phyloP scores from a whole-genome alignment of 2,888 invertebrate species.

The Cyclophora albipunctata region DNA sequence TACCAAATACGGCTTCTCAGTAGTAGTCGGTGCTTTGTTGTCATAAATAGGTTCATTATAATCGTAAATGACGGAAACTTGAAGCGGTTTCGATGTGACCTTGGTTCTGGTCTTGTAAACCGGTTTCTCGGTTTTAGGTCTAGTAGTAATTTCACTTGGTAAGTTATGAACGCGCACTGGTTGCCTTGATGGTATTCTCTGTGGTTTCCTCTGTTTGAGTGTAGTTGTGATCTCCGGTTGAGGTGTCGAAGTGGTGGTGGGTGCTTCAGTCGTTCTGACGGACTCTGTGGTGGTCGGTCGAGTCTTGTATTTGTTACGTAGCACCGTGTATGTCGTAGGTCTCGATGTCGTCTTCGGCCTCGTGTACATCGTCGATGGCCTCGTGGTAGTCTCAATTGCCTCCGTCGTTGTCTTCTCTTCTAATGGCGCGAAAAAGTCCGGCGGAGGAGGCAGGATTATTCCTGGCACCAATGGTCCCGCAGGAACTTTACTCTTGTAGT shows the following conservation, averaged over 20 bases:
- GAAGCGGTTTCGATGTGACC: constrained; percentile 63
- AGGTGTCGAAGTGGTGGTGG: constrained; percentile 54
- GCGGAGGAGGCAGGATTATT: constrained; percentile 90
- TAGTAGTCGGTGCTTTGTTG: constrained; percentile 54
- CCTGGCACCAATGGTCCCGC: constrained; percentile 92
- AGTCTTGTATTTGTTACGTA: constrained; percentile 57
- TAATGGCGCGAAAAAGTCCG: constrained; percentile 87
- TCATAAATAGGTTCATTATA: constrained; percentile 63
- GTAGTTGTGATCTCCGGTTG: constrained; percentile 58
- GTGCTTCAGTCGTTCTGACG: constrained; percentile 52
- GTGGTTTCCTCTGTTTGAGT: constrained; percentile 54
- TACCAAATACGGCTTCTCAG: constrained; percentile 67
- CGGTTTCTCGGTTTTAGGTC: constrained; percentile 63
- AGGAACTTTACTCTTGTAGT: constrained; percentile 85
- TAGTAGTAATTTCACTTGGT: constrained; percentile 50
- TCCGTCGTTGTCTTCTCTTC: constrained; percentile 68
- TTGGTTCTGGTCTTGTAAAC: constrained; percentile 65
- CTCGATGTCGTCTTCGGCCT: constrained; percentile 52
- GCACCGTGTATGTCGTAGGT: constrained; percentile 42
- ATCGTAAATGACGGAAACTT: constrained; percentile 68
- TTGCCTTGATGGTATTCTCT: constrained; percentile 58
- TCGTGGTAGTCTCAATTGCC: constrained; percentile 39
- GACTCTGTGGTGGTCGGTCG: constrained; percentile 57
- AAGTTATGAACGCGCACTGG: constrained; percentile 61
- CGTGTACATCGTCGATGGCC: constrained; percentile 39